phyloP scores from a whole-genome alignment of 1,140 invertebrate species.

The Hormaphis cornu region DNA sequence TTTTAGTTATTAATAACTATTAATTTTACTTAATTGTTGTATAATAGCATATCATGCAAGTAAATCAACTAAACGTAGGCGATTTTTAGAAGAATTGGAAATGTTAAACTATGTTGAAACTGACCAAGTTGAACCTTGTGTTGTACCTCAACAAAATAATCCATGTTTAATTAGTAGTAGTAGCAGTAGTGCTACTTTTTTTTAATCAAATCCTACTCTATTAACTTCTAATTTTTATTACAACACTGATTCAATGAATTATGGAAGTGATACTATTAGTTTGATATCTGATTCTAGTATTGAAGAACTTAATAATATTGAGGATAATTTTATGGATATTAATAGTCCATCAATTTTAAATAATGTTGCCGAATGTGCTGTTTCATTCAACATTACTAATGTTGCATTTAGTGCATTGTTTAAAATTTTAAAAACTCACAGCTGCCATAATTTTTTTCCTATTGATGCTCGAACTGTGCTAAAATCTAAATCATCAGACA shows the following conservation, averaged over 20 bases:
- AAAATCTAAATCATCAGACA: neutral
- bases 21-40: too few relatives aligned
- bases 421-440: neutral
- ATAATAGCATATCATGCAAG: too few relatives aligned
- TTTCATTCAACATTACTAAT: neutral
- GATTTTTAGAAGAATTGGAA: neutral
- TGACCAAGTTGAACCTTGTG: neutral
- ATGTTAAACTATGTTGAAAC: neutral
- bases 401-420: neutral
- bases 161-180: neutral
- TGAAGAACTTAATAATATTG: neutral
- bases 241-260: neutral
- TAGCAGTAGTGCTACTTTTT: too few relatives aligned
- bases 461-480: neutral
- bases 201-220: too few relatives aligned
- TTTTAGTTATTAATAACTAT: too few relatives aligned
- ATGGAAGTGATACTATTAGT: neutral
- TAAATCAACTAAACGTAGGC: neutral
- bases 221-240: too few relatives aligned
- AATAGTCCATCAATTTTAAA: neutral
- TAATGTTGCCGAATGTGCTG: neutral
- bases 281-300: neutral
- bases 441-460: neutral
- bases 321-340: neutral
- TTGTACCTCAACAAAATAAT: neutral